Evolutionary conservation across 2,888 invertebrate genomes (phyloP).

Genomic region (Odontomyia ornata): DNA sequence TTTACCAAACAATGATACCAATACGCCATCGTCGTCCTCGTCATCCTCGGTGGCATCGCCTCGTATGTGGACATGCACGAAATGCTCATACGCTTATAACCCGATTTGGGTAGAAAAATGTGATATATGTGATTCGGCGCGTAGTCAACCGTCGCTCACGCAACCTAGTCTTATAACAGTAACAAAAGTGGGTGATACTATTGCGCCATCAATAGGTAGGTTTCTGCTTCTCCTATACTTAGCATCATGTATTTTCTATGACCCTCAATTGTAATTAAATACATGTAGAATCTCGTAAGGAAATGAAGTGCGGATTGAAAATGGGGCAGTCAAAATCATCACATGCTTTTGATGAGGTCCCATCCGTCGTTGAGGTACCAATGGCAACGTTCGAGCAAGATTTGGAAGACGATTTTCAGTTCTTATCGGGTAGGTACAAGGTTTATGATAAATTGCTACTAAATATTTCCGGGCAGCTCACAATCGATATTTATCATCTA

Average conservation of each 20-base stretch:
- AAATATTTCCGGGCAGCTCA: no score
- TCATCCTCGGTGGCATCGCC: constrained; percentile 54
- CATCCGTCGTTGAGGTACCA: constrained; percentile 66
- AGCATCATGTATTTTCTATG: not conserved
- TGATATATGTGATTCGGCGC: constrained; percentile 80
- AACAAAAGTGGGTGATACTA: constrained; percentile 64
- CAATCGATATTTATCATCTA: no score
- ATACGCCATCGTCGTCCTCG: constrained; percentile 54
- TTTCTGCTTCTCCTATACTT: constrained; percentile 8
- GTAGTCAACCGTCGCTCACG: constrained; percentile 70
- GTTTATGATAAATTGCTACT: not conserved
- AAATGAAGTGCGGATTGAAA: constrained; percentile 53
- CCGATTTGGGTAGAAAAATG: constrained; percentile 81
- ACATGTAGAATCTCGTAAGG: constrained; percentile 53
- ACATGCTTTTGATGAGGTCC: constrained; percentile 55
- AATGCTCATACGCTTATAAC: constrained; percentile 90
- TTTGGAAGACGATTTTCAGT: constrained; percentile 74
- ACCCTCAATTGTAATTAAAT: not conserved
- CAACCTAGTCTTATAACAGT: constrained; percentile 78
- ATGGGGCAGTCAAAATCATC: constrained; percentile 54
- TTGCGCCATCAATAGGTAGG: constrained; percentile 55
- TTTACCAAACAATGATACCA: constrained; percentile 54
- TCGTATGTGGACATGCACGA: constrained; percentile 86
- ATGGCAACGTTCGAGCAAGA: constrained; percentile 75
- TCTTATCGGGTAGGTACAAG: constrained; percentile 66